Evolutionary conservation across 2,888 invertebrate genomes (phyloP).

Genomic region (Phragmatobia fuliginosa): DNA sequence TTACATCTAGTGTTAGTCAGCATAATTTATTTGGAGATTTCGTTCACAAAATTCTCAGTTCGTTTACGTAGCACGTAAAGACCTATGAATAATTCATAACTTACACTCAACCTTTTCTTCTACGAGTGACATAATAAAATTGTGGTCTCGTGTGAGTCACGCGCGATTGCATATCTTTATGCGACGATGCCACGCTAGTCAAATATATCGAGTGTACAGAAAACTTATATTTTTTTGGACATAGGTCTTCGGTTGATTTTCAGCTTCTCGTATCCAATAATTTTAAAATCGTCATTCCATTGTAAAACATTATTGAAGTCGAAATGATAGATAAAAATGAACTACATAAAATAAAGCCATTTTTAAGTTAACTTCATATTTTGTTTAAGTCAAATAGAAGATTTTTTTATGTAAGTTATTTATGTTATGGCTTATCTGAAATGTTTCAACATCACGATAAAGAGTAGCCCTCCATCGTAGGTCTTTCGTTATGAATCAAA

Average conservation of each 20-base stretch:
- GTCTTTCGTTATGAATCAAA: too few species aligned
- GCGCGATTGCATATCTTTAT: constrained; percentile 48
- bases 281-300: too few species aligned
- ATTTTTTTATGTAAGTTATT: too few species aligned
- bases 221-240: too few species aligned
- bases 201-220: background rate
- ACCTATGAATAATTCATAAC: constrained; percentile 73
- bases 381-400: background rate
- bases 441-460: too few species aligned
- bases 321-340: too few species aligned
- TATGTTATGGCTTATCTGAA: background rate
- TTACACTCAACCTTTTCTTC: constrained; percentile 67
- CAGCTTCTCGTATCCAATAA: too few species aligned
- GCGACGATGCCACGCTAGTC: constrained; percentile 31
- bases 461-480: too few species aligned
- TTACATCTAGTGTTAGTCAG: background rate
- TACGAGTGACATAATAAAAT: constrained; percentile 56
- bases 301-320: too few species aligned
- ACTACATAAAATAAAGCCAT: too few species aligned
- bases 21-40: constrained; percentile 19
- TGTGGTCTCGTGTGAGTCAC: constrained; percentile 45
- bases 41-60: constrained; percentile 67
- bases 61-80: constrained; percentile 68
- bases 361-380: background rate
- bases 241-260: too few species aligned